Percentiles rank a stretch among this genome's conserved stretches.
Conservation (phyloP, 2,113 vertebrate species). For the Sapajus apella region DNA sequence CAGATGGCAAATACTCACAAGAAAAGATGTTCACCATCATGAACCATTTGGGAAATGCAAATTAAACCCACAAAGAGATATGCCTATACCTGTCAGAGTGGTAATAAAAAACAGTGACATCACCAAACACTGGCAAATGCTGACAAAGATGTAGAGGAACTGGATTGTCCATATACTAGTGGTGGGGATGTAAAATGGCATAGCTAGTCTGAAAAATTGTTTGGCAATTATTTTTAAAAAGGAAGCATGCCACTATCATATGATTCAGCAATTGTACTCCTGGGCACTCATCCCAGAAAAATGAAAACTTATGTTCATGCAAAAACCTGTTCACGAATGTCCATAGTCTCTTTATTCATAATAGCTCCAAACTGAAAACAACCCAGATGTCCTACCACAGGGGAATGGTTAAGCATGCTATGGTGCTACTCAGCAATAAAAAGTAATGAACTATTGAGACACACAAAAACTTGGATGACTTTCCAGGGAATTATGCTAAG, state of each 20-base stretch:
- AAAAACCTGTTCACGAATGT: slow-evolving; percentile 6
- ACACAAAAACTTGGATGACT: not conserved
- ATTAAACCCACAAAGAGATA: slow-evolving; percentile 11
- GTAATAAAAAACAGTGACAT: not conserved
- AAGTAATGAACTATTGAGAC: not conserved
- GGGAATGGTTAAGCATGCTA: not conserved
- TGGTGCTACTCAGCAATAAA: not conserved
- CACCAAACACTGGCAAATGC: not conserved
- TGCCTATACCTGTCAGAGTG: not conserved
- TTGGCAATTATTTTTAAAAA: slow-evolving; percentile 30
- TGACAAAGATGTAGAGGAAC: not conserved
- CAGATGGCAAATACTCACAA: not conserved
- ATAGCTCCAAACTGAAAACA: not conserved
- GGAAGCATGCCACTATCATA: slow-evolving; percentile 39
- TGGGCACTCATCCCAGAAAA: slow-evolving; percentile 51
- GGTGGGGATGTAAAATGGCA: slow-evolving; percentile 8
- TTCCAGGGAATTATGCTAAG: slow-evolving; percentile 19
- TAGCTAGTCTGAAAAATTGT: slow-evolving; percentile 22
- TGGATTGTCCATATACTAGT: not conserved
- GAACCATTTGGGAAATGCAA: slow-evolving; percentile 15
- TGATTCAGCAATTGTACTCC: slow-evolving; percentile 25
- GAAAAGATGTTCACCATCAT: slow-evolving; percentile 25
- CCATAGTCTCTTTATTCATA: not conserved
- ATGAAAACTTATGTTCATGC: slow-evolving; percentile 26
- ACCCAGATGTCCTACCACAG: not conserved